phyloP scores from a whole-genome alignment of 2,113 vertebrate species.

The Oryzias celebensis region DNA sequence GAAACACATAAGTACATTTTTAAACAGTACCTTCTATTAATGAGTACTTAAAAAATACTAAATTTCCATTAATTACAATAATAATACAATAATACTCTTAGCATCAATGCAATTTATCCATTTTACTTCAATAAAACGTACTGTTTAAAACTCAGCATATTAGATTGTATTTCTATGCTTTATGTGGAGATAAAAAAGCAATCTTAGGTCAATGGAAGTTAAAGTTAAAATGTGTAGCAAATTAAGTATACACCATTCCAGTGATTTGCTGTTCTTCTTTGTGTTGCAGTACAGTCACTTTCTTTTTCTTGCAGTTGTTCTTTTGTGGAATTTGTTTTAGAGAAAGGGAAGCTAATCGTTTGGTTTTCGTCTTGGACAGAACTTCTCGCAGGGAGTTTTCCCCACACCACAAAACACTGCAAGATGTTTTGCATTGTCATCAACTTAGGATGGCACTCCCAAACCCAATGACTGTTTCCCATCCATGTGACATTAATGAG shows the following conservation, averaged over 20 bases:
- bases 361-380: constrained; percentile 37
- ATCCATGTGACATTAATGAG: constrained; percentile 73
- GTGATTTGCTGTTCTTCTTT: constrained; percentile 3
- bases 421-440: constrained; percentile 75
- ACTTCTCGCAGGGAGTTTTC: constrained; percentile 63
- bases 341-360: constrained; percentile 34
- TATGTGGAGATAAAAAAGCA: no score
- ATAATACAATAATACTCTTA: no score
- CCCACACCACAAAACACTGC: constrained; percentile 72
- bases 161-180: no score
- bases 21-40: no score
- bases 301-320: constrained; percentile 46
- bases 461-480: constrained; percentile 42
- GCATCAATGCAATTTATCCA: no score
- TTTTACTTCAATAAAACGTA: no score
- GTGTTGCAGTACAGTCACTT: not conserved
- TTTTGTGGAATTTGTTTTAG: constrained; percentile 32
- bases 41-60: no score
- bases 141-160: no score
- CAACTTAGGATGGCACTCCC: constrained; percentile 58
- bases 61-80: no score
- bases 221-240: constrained; percentile 39
- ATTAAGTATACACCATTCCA: constrained; percentile 16
- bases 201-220: constrained; percentile 24
- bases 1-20: no score